Evolutionary conservation across 1,140 invertebrate species (phyloP), one percentile per base, ranked within the genome.

Genomic region (Caerostris darwini): DNA sequence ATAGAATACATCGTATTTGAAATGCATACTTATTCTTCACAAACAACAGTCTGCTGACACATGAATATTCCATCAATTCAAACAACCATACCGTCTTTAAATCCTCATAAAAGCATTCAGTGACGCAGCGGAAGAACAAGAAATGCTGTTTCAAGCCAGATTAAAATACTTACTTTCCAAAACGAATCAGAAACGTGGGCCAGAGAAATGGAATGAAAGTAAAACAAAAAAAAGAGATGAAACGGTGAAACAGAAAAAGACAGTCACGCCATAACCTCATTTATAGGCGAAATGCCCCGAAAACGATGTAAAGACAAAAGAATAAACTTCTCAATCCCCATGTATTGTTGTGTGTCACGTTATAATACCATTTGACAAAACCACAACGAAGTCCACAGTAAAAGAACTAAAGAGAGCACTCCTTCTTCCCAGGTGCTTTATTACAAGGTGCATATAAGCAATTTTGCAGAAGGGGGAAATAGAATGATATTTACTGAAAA

Each of bases 281-380:
- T 93, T 93, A 86, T 87, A 93, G 57, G 92, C 77, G 71, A 92
- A 92, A 92, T 85, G 56, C 90, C 61, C 50, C n/a, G 54, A 87
- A 87, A 93, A 87, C 81, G 83, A 93, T 93, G 92, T 87, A 50
- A 77, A 93, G 81, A 93, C 92, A 87, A 93, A 93, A 61, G 67
- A 87, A 67, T 85, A 71, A 64, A 57, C 92, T 93, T 50, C 59
- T 57, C 59, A 87, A 86, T 93, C 85, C 56, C 19, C 82, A 57
- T 54, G 83, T 93, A 93, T 71, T 93, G 64, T 93, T 71, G 82
- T 57, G 58, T 77, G 92, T 93, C 92, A 93, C 82, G 92, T 93
- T 93, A 93, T 93, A 87, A 87, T 85, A 93, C 57, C 92, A 93
- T 93, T 93, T 93, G 92, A 93, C 82, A 93, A 87, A 93, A 93